Evolutionary conservation across 2,888 invertebrate genomes (phyloP).

Genomic region (Tetrapedia diversipes): DNA sequence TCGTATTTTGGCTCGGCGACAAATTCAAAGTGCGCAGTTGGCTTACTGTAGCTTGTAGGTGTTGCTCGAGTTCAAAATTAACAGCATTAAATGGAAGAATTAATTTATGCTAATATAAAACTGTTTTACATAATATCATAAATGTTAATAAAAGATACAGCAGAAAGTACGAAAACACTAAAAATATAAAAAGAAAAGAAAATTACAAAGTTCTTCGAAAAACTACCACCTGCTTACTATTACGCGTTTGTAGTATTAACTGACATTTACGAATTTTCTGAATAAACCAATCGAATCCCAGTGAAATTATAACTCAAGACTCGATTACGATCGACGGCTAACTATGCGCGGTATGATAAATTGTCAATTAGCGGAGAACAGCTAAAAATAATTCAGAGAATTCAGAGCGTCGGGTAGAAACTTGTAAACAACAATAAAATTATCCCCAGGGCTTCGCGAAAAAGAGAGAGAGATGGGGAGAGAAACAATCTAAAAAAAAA

Average conservation of each 20-base stretch:
- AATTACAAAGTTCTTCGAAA: background rate
- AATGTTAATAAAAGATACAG: background rate
- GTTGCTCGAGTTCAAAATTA: constrained; percentile 31
- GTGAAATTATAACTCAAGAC: background rate
- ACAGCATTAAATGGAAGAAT: background rate
- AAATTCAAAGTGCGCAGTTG: constrained; percentile 48
- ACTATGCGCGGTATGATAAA: constrained; percentile 2
- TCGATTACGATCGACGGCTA: background rate
- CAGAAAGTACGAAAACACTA: too few species aligned
- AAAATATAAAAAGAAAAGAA: background rate
- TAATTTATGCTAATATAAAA: background rate
- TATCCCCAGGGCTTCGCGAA: background rate
- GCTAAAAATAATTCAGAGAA: background rate
- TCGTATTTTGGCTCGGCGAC: constrained; percentile 42
- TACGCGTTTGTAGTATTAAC: too few species aligned
- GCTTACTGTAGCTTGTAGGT: constrained; percentile 25
- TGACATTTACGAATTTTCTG: background rate
- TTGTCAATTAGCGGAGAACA: constrained; percentile 2
- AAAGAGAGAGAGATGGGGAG: too few species aligned
- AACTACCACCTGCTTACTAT: background rate
- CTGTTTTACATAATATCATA: background rate
- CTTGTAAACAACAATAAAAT: constrained; percentile 19
- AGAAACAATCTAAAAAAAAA: constrained; percentile 14
- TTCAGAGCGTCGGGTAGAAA: background rate
- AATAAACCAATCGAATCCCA: background rate